A percentile compares a stretch with the other conserved stretches of the same genome.
Evolutionary conservation across 35 echinoderm and acorn worm species (phyloP).

Genomic region (Strongylocentrotus purpuratus): DNA sequence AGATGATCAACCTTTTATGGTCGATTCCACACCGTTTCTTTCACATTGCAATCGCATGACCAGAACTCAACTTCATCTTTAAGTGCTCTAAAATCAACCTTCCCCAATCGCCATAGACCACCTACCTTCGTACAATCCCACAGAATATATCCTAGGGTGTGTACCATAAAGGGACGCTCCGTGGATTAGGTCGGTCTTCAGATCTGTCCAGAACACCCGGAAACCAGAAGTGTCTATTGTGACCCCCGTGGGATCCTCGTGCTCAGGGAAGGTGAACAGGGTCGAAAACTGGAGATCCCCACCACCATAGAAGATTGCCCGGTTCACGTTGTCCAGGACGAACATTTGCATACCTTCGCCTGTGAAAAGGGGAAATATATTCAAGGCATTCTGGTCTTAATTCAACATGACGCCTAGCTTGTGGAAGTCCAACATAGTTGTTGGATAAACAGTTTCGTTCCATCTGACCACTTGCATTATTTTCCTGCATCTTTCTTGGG

Average conservation of each 20-base stretch:
- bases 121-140: background rate
- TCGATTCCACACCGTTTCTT: too few relatives aligned
- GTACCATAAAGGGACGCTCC: background rate
- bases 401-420: too few relatives aligned
- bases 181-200: background rate
- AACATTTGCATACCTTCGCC: background rate
- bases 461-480: too few relatives aligned
- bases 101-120: background rate
- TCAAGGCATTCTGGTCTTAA: too few relatives aligned
- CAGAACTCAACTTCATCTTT: too few relatives aligned
- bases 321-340: background rate
- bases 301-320: background rate
- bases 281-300: background rate
- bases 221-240: background rate
- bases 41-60: too few relatives aligned
- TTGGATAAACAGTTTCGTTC: too few relatives aligned
- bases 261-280: background rate
- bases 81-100: too few relatives aligned
- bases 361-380: background rate
- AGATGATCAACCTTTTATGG: too few relatives aligned
- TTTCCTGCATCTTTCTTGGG: too few relatives aligned
- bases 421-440: too few relatives aligned
- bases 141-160: background rate
- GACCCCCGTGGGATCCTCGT: background rate
- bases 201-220: background rate